Percentiles rank a stretch among this genome's conserved stretches.
phyloP scores from a whole-genome alignment of 2,888 invertebrate species.

The Xanthia icteritia region DNA sequence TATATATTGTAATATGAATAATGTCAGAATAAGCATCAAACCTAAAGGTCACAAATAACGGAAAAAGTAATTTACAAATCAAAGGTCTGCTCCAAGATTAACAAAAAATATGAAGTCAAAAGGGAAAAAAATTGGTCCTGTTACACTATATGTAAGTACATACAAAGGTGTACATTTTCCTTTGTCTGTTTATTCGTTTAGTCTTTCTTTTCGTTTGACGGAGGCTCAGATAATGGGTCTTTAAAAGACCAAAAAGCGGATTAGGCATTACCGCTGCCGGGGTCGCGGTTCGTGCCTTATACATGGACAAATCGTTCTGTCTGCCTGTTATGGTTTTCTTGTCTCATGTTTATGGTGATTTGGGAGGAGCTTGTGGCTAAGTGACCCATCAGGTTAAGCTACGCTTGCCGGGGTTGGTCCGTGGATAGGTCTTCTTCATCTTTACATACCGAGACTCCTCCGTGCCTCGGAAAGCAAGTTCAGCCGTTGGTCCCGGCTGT shows the following conservation, averaged over 20 bases:
- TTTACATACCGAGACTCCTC: no score
- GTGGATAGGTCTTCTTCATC: no score
- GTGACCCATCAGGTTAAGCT: no score
- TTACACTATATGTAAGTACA: conserved; percentile 39
- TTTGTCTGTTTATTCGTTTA: conserved; percentile 71
- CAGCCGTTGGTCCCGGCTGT: no score
- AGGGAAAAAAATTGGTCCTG: background rate
- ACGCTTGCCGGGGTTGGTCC: no score
- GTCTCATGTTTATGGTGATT: background rate
- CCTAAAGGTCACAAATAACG: conserved; percentile 9
- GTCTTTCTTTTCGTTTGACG: conserved; percentile 72
- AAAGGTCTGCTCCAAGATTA: conserved; percentile 24
- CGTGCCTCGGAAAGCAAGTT: no score
- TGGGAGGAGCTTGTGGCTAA: background rate
- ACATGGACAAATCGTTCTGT: conserved; percentile 10
- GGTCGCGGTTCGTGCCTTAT: conserved; percentile 31
- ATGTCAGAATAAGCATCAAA: no score
- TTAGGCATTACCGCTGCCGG: conserved; percentile 63
- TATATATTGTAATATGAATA: no score
- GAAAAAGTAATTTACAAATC: conserved; percentile 16
- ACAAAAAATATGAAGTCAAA: conserved; percentile 34
- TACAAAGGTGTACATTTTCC: conserved; percentile 55
- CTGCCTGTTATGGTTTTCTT: conserved; percentile 15
- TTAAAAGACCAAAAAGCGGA: conserved; percentile 74
- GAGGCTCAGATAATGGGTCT: conserved; percentile 72